Evolutionary conservation across 2,888 invertebrate genomes (phyloP).

Genomic region (Lysandra bellargus): DNA sequence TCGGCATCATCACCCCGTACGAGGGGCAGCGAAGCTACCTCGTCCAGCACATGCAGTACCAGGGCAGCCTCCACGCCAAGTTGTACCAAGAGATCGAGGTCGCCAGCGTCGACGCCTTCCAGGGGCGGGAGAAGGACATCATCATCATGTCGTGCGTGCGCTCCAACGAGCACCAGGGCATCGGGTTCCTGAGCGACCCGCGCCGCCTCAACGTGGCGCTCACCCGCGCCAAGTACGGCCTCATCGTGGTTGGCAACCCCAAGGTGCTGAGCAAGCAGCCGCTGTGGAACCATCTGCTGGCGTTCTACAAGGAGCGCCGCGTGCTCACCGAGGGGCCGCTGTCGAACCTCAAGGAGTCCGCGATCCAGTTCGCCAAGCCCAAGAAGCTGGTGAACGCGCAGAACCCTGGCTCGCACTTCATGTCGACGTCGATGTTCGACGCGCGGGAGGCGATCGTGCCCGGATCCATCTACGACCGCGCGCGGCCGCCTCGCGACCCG

Average conservation of each 20-base stretch:
- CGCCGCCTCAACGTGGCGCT: slow-evolving; percentile 98
- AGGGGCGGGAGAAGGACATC: slow-evolving; percentile 99
- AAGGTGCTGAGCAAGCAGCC: slow-evolving; percentile 99
- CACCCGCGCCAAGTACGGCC: slow-evolving; percentile 97
- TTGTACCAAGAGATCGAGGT: slow-evolving; percentile 99
- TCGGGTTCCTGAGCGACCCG: slow-evolving; percentile 99
- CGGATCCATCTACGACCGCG: slow-evolving; percentile 95
- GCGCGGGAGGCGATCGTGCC: slow-evolving; percentile 97
- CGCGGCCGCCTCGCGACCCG: slow-evolving; percentile 91
- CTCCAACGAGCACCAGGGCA: slow-evolving; percentile 99
- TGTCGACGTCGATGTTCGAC: slow-evolving; percentile 98
- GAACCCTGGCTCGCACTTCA: slow-evolving; percentile 98
- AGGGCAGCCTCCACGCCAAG: slow-evolving; percentile 97
- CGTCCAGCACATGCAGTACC: slow-evolving; percentile 99
- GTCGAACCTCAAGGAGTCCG: slow-evolving; percentile 97
- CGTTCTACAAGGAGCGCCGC: slow-evolving; percentile 98
- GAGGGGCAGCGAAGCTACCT: slow-evolving; percentile 99
- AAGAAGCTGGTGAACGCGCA: slow-evolving; percentile 96
- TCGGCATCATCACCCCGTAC: slow-evolving; percentile 99
- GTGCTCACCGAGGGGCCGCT: slow-evolving; percentile 98
- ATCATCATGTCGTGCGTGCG: slow-evolving; percentile 99
- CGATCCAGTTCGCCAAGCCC: slow-evolving; percentile 98
- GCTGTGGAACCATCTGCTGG: slow-evolving; percentile 98
- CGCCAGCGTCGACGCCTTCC: slow-evolving; percentile 99
- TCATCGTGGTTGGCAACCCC: slow-evolving; percentile 99